These are phyloP conservation scores for Danio rerio DNA, from an alignment of 2,113 vertebrate species.

Conservation along the genomic window DNA sequence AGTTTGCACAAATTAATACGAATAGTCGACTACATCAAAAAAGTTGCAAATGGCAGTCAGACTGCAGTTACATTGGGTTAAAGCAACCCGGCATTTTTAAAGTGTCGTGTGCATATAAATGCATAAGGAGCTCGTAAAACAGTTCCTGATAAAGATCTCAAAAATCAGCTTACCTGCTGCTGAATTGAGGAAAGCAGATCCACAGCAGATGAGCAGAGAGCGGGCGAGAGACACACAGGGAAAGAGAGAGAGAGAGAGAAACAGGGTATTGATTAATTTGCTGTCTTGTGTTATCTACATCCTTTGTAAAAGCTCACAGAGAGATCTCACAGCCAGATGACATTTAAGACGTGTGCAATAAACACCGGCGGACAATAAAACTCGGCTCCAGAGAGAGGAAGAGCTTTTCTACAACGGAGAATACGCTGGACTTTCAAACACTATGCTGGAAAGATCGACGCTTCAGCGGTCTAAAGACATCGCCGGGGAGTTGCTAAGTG, in stretches of 20 bases:
- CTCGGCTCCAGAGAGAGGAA: not conserved
- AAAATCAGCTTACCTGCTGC: constrained; percentile 75
- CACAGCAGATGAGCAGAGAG: constrained; percentile 20
- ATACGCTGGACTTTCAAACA: not conserved
- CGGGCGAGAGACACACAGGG: constrained; percentile 6
- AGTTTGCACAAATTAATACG: too few relatives aligned
- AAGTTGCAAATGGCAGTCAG: too few relatives aligned
- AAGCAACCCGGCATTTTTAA: too few relatives aligned
- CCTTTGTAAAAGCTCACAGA: constrained; percentile 51
- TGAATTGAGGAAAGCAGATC: constrained; percentile 30
- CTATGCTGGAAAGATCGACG: not conserved
- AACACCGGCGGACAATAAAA: constrained; percentile 17
- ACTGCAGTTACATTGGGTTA: too few relatives aligned
- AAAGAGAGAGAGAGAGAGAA: constrained; percentile 48
- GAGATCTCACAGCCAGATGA: constrained; percentile 50
- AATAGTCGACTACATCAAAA: too few relatives aligned
- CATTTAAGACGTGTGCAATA: constrained; percentile 50
- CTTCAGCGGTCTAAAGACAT: too few relatives aligned
- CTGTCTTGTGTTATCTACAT: constrained; percentile 53
- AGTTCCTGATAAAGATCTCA: too few relatives aligned
- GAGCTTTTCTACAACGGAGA: not conserved
- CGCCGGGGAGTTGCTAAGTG: too few relatives aligned
- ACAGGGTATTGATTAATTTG: constrained; percentile 62
- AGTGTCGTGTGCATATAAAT: too few relatives aligned
- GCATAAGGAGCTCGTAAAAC: too few relatives aligned